Evolutionary conservation across 1,140 invertebrate genomes (phyloP), one percentile per base, ranked within the genome.

Genomic region (Diachasmimorpha longicaudata): DNA sequence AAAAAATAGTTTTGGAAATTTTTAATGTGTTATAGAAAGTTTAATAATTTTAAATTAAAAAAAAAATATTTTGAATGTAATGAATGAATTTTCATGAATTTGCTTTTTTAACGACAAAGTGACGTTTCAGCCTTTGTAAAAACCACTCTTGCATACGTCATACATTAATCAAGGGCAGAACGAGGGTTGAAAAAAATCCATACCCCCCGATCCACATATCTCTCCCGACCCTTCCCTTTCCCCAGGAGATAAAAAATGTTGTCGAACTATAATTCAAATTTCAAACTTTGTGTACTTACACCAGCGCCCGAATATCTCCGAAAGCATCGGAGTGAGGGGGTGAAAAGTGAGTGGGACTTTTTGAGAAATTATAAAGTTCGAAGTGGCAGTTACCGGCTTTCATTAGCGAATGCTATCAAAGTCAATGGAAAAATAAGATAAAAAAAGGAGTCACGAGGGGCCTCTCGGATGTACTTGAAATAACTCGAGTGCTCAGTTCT

Each of bases 131-230:
- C 31, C 6, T 31, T 31, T 31, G 11, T 16, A 77, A 14, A 25
- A 19, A 14, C 66, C 55, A 48, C 37, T 72, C 68, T 66, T 70
- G 72, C 74, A 73, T 79, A 76, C 68, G 39, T 52, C 46, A 21
- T 23, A 75, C 80, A 79, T 79, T 81, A 79, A 81, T 82, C 78
- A 83, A 31, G 31, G 2, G 31, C 72, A 63, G 55, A 73, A 44
- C 66, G 77, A 69, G 48, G 48, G 48, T 39, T 31, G 72, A 78
- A 77, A 70, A 77, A 77, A 79, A 81, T 80, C 72, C 69, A 80
- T 58, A 16, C 52, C 52, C 52, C 9, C 21, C n/a, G 19, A 21
- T 58, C 52, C 52, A 58, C 21, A 58, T 21, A 58, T 58, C 52
- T 31, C 74, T 76, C 74, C 31, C 31, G 31, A 79, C 81, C 73